Conservation (phyloP, 2,113 vertebrate genomes). For the Oryzias woworae region DNA sequence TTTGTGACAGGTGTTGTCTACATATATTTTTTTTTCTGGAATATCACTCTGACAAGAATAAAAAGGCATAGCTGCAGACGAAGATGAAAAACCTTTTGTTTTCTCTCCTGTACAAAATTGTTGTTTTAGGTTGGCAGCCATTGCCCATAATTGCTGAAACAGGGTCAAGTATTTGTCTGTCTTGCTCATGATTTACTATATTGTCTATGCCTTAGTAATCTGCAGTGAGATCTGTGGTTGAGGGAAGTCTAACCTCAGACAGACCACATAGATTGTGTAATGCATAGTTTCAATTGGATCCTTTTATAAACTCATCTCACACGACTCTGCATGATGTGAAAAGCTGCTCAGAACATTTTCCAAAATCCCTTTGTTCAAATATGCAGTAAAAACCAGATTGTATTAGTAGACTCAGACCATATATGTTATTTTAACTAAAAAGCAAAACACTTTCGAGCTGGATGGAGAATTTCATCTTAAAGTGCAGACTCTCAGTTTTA, state of each 20-base stretch:
- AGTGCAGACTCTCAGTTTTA: not conserved
- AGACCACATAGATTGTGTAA: slow-evolving; percentile 56
- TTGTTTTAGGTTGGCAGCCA: slow-evolving; percentile 68
- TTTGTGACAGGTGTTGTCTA: slow-evolving; percentile 39
- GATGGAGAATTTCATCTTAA: not conserved
- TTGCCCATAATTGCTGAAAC: slow-evolving; percentile 63
- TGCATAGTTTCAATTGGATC: slow-evolving; percentile 47
- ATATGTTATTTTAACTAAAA: not conserved
- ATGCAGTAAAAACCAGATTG: not conserved
- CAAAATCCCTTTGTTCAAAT: slow-evolving; percentile 9
- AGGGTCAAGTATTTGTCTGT: slow-evolving; percentile 64
- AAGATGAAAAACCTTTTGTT: slow-evolving; percentile 64
- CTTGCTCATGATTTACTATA: slow-evolving; percentile 55
- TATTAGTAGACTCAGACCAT: not conserved
- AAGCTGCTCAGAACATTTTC: slow-evolving; percentile 11
- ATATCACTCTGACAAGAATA: slow-evolving; percentile 37
- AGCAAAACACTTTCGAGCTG: not conserved
- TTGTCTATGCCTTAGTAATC: slow-evolving; percentile 55
- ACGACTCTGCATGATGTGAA: slow-evolving; percentile 22
- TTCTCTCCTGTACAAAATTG: slow-evolving; percentile 56
- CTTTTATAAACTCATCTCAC: slow-evolving; percentile 44
- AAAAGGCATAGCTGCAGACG: slow-evolving; percentile 36
- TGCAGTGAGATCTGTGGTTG: slow-evolving; percentile 61
- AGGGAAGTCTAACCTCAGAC: slow-evolving; percentile 56
- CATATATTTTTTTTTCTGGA: slow-evolving; percentile 27